Conservation (phyloP, 2,113 vertebrate species). For the Eonycteris spelaea region DNA sequence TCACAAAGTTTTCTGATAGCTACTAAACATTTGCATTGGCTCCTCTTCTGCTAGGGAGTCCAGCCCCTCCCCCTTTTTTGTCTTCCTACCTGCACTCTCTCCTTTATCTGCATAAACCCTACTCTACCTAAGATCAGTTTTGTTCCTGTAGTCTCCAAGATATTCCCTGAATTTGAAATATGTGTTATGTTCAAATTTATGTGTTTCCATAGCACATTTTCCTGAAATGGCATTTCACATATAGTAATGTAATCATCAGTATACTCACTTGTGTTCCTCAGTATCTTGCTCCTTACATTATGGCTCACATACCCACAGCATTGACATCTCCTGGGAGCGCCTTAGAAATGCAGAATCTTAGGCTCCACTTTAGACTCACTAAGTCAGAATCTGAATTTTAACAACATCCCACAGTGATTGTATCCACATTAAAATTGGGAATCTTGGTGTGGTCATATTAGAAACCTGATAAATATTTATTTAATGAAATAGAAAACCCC, state of each 20-base stretch:
- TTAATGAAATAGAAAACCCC: not conserved
- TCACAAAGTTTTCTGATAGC: not conserved
- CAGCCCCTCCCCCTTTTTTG: not conserved
- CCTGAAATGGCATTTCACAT: not conserved
- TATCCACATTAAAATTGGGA: not conserved
- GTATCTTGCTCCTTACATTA: not conserved
- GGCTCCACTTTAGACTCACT: not conserved
- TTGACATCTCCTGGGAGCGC: not conserved
- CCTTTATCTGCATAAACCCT: not conserved
- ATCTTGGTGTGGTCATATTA: not conserved
- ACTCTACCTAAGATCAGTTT: not conserved
- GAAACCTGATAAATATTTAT: not conserved
- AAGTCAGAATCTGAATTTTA: not conserved
- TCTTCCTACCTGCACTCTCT: not conserved
- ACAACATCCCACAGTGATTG: not conserved
- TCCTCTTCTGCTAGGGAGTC: not conserved
- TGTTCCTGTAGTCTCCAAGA: not conserved
- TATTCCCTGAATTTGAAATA: not conserved
- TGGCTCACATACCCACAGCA: not conserved
- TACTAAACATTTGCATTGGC: not conserved
- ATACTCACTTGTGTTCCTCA: not conserved
- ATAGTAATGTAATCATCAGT: not conserved
- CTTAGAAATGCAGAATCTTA: not conserved
- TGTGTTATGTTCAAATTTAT: not conserved
- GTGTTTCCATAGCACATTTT: not conserved